These are phyloP conservation scores for Crocidura indochinensis DNA, from an alignment of 2,797 vertebrate species.

Conservation along the genomic window DNA sequence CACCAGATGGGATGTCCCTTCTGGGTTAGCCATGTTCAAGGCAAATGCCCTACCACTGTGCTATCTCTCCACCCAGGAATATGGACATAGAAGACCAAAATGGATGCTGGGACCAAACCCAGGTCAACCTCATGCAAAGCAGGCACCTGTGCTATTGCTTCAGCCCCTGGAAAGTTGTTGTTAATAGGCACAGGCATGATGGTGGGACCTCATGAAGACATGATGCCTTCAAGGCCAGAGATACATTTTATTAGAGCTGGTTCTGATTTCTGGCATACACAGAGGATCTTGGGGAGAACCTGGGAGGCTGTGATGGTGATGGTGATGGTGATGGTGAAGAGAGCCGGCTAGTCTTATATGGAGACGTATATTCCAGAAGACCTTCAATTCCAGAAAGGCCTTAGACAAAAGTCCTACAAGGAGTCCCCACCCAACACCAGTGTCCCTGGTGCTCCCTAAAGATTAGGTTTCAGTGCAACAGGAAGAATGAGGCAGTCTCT, in stretches of 20 bases:
- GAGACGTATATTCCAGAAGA: not conserved
- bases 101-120: too few species aligned
- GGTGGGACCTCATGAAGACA: slow-evolving; percentile 5
- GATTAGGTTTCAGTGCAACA: slow-evolving; percentile 27
- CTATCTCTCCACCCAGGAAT: too few species aligned
- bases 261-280: not conserved
- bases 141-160: too few species aligned
- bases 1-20: too few species aligned
- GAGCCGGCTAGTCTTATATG: not conserved
- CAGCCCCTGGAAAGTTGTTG: not conserved
- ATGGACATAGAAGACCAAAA: too few species aligned
- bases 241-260: not conserved
- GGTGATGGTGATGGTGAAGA: not conserved
- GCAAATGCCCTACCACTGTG: too few species aligned
- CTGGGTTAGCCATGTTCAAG: too few species aligned
- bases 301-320: not conserved
- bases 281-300: not conserved
- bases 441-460: slow-evolving; percentile 32
- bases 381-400: not conserved
- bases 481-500: not conserved
- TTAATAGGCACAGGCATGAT: not conserved
- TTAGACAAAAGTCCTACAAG: not conserved
- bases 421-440: not conserved
- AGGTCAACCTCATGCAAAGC: too few species aligned
- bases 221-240: not conserved